Conservation (phyloP, 2,113 vertebrate genomes). For the Petrocephalus zakoni region DNA sequence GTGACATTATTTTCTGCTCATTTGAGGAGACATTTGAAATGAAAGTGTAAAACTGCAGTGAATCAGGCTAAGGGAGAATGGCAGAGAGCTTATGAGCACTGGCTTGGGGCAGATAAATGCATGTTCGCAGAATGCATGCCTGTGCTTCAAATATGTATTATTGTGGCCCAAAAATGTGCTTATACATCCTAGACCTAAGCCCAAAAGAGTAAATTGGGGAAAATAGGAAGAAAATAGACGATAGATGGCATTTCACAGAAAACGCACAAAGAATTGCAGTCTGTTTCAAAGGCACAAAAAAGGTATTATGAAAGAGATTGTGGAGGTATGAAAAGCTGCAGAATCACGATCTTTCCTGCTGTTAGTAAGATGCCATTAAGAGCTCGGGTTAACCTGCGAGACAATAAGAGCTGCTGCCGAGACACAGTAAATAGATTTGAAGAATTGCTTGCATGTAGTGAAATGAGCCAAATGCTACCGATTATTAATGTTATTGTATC, state of each 20-base stretch:
- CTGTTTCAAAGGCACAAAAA: not conserved
- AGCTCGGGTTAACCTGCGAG: not conserved
- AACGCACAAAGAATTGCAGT: not conserved
- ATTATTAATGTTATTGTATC: not conserved
- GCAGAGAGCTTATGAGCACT: not conserved
- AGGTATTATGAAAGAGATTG: not conserved
- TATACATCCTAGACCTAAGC: not conserved
- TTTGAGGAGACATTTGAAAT: slow-evolving; percentile 7
- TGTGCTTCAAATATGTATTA: not conserved
- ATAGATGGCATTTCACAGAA: not conserved
- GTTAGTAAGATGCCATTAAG: not conserved
- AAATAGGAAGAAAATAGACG: not conserved
- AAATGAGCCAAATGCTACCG: not conserved
- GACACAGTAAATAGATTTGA: not conserved
- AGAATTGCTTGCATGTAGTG: not conserved
- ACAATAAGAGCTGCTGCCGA: not conserved
- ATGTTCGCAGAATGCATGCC: not conserved
- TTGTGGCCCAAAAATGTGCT: not conserved
- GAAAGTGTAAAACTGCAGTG: not conserved
- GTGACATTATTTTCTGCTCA: not conserved
- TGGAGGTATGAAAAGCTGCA: not conserved
- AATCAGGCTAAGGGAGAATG: not conserved
- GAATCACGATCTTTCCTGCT: not conserved
- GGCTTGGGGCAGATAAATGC: not conserved
- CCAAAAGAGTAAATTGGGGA: not conserved